Conservation (phyloP, 2,113 vertebrate genomes). For the Sinocyclocheilus rhinocerous region DNA sequence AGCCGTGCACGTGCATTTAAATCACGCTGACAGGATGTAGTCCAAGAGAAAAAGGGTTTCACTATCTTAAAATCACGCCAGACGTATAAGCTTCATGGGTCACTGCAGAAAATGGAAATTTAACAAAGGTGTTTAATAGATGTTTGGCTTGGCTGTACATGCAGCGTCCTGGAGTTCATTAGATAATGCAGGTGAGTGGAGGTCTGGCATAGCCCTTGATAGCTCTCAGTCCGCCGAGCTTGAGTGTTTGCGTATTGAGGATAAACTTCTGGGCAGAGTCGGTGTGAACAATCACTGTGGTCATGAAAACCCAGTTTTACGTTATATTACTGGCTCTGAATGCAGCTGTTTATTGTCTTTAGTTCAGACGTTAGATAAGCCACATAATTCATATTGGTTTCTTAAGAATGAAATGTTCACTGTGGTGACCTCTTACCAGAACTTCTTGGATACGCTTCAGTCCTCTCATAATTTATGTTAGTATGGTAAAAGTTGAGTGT, state of each 20-base stretch:
- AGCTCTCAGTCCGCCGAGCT: background rate
- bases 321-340: background rate
- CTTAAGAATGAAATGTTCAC: constrained; percentile 21
- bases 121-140: constrained; percentile 23
- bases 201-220: background rate
- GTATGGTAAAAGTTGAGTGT: constrained; percentile 10
- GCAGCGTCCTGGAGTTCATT: background rate
- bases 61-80: background rate
- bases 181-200: constrained; percentile 18
- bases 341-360: background rate
- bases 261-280: background rate
- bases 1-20: constrained; percentile 7
- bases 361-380: constrained; percentile 1
- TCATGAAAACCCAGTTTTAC: background rate
- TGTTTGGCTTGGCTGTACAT: constrained; percentile 10
- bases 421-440: constrained; percentile 20
- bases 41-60: background rate
- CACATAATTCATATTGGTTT: constrained; percentile 18
- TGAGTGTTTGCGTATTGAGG: background rate
- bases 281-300: background rate
- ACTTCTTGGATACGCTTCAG: background rate
- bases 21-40: constrained; percentile 1
- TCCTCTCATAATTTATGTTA: background rate
- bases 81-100: background rate
- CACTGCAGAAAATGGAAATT: constrained; percentile 15